A percentile compares a stretch with the other conserved stretches of the same genome.
Evolutionary conservation across 2,797 vertebrate genomes (phyloP).

Genomic region (Malurus splendens): DNA sequence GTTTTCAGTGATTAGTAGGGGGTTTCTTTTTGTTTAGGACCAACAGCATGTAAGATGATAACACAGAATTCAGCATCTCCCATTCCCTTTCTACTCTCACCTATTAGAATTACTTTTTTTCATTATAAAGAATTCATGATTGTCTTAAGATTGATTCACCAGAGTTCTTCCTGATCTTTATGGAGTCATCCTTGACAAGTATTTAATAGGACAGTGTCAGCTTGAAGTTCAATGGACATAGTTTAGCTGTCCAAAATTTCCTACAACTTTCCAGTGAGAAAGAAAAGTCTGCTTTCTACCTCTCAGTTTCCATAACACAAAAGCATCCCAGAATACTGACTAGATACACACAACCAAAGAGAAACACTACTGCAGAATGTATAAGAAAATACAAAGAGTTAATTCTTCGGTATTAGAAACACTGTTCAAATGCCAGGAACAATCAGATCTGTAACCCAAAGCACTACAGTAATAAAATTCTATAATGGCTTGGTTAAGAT

Average conservation of each 20-base stretch:
- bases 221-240: neutral
- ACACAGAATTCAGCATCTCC: neutral
- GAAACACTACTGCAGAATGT: neutral
- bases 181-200: neutral
- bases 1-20: neutral
- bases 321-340: neutral
- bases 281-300: neutral
- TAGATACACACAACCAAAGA: neutral
- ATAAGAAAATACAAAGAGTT: neutral
- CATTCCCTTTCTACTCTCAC: neutral
- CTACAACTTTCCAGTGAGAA: neutral
- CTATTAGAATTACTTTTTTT: neutral
- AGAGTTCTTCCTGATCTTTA: neutral
- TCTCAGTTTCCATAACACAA: neutral
- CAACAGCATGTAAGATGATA: neutral
- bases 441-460: neutral
- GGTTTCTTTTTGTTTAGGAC: neutral
- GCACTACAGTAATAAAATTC: neutral
- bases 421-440: neutral
- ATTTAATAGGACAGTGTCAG: neutral
- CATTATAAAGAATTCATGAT: neutral
- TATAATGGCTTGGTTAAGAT: neutral
- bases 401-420: neutral
- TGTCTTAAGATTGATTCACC: neutral
- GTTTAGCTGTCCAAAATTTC: neutral